Evolutionary conservation across 2,888 invertebrate genomes (phyloP).

Genomic region (Dendrolimus houi): DNA sequence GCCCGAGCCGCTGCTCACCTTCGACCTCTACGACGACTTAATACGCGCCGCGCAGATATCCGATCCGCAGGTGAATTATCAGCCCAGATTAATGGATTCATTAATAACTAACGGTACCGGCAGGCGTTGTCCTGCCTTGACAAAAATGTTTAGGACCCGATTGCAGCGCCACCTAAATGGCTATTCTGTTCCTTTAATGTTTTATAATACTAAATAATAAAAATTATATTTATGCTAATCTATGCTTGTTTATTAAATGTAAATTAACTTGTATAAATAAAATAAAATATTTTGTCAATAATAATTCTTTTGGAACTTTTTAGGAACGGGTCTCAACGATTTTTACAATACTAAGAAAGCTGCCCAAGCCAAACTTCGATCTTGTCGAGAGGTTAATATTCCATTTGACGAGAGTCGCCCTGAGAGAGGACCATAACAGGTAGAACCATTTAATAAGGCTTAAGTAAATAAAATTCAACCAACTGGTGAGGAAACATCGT

Average conservation of each 20-base stretch:
- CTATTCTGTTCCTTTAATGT: neutral
- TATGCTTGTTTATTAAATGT: no score
- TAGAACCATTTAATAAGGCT: constrained; percentile 14
- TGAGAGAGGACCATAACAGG: constrained; percentile 89
- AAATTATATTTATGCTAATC: constrained; percentile 1
- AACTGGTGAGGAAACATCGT: no score
- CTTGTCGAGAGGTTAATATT: constrained; percentile 94
- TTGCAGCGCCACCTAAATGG: no score
- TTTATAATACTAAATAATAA: neutral
- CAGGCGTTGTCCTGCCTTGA: no score
- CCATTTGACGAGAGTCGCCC: constrained; percentile 92
- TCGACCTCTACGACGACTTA: constrained; percentile 96
- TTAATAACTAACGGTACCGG: neutral
- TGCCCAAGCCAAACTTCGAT: constrained; percentile 92
- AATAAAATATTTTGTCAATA: no score
- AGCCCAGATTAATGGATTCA: neutral
- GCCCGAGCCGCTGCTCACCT: constrained; percentile 94
- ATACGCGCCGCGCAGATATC: constrained; percentile 90
- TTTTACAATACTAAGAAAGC: constrained; percentile 90
- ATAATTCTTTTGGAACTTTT: constrained; percentile 6
- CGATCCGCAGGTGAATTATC: constrained; percentile 79
- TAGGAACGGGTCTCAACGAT: constrained; percentile 88
- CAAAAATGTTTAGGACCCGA: no score
- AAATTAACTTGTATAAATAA: no score
- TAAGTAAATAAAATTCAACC: no score